Evolutionary conservation across 1,140 invertebrate genomes (phyloP).

Genomic region (Argopecten irradians): DNA sequence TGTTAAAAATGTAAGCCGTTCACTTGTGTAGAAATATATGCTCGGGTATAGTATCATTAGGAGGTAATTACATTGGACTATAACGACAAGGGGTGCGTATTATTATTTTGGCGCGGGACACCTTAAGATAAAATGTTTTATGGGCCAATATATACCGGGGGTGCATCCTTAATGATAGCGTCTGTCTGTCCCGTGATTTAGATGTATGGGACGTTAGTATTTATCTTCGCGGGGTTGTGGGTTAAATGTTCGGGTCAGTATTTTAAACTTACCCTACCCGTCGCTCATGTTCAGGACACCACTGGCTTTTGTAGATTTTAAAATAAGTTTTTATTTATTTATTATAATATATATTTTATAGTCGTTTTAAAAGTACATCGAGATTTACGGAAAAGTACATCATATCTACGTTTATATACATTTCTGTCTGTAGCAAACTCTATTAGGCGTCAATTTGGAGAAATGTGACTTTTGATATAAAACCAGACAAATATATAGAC

Average conservation of each 20-base stretch:
- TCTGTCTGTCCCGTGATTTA: not conserved
- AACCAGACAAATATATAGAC: not conserved
- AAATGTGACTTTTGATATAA: not conserved
- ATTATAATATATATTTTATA: not conserved
- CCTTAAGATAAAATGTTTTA: constrained; percentile 23
- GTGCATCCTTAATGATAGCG: not conserved
- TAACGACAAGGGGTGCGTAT: not conserved
- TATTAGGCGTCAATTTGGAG: not conserved
- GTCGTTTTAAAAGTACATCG: not conserved
- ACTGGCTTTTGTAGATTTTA: not conserved
- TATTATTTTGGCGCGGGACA: not conserved
- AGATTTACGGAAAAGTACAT: constrained; percentile 3
- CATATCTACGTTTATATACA: not conserved
- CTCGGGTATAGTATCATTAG: not conserved
- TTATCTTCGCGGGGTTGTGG: not conserved
- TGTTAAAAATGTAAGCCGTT: not conserved
- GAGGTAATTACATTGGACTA: not conserved
- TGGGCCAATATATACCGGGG: not conserved
- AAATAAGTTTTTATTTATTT: not conserved
- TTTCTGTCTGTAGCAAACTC: not conserved
- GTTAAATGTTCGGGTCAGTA: not conserved
- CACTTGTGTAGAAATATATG: not conserved
- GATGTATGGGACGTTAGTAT: not conserved
- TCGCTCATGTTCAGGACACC: not conserved
- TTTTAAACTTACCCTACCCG: not conserved